phyloP scores from a whole-genome alignment of 2,113 vertebrate species.

The Ardeotis arabs region DNA sequence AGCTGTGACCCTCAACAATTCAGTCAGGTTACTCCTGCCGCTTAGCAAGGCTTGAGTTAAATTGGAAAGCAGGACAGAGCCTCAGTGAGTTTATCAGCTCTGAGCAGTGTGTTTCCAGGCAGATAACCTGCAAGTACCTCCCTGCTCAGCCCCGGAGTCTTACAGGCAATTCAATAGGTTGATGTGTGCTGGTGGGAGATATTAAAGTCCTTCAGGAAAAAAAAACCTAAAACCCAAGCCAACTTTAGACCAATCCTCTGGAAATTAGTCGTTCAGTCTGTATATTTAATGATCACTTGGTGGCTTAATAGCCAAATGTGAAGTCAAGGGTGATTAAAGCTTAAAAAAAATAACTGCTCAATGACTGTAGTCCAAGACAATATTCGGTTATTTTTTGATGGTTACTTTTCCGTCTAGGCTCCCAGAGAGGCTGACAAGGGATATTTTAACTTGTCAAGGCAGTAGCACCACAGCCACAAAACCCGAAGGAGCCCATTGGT shows the following conservation, averaged over 20 bases:
- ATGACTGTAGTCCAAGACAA: background rate
- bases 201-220: background rate
- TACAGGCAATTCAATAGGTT: constrained; percentile 3
- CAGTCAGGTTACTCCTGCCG: background rate
- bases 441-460: constrained; percentile 14
- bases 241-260: background rate
- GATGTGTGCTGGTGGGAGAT: constrained; percentile 20
- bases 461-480: background rate
- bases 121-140: constrained; percentile 47
- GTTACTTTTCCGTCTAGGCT: background rate
- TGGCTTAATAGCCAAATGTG: constrained; percentile 29
- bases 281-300: constrained; percentile 19
- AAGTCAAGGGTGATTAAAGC: constrained; percentile 39
- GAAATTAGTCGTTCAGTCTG: background rate
- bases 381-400: background rate
- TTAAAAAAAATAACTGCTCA: background rate
- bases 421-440: background rate
- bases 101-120: constrained; percentile 24
- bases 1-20: constrained; percentile 38
- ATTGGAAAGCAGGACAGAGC: constrained; percentile 25
- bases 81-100: constrained; percentile 37
- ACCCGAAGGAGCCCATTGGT: background rate
- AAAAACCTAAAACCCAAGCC: background rate
- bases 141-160: background rate
- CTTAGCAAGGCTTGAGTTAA: constrained; percentile 25